Conservation (phyloP, 35 echinoderm and acorn worm genomes). For the Acanthaster planci region DNA sequence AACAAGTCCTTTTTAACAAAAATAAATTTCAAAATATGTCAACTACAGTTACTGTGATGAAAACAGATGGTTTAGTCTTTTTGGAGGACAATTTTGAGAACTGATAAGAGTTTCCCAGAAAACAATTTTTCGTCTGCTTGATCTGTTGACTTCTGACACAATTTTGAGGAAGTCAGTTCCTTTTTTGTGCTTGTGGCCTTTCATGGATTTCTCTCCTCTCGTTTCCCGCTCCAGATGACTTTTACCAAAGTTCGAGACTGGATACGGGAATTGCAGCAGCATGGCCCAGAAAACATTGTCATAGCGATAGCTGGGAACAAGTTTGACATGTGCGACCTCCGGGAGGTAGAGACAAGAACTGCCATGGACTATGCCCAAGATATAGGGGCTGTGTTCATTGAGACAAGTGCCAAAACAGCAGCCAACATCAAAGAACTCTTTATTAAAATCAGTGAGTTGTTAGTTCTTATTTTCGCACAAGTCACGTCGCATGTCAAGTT, state of each 20-base stretch:
- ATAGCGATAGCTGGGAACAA: constrained; percentile 93
- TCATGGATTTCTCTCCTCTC: not conserved
- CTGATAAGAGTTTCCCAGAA: too few relatives aligned
- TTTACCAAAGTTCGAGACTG: constrained; percentile 81
- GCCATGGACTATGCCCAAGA: constrained; percentile 78
- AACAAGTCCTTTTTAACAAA: too few relatives aligned
- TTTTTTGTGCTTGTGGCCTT: too few relatives aligned
- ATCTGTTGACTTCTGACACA: too few relatives aligned
- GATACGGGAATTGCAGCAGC: constrained; percentile 80
- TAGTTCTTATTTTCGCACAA: not conserved
- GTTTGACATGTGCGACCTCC: constrained; percentile 74
- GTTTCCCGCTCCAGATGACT: constrained; percentile 53
- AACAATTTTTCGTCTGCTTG: too few relatives aligned
- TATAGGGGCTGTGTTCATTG: constrained; percentile 87
- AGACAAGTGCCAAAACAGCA: constrained; percentile 98
- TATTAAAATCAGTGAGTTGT: constrained; percentile 91
- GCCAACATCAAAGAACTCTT: constrained; percentile 88
- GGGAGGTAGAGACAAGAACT: constrained; percentile 63
- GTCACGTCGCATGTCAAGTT: not conserved
- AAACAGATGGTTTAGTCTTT: too few relatives aligned
- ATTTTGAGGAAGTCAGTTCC: too few relatives aligned
- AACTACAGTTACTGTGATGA: too few relatives aligned
- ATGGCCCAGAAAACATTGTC: constrained; percentile 88
- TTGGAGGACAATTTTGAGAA: too few relatives aligned
- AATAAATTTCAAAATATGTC: too few relatives aligned